Evolutionary conservation across 2,888 invertebrate species (phyloP), one percentile per base, ranked within the genome.

Genomic region (Alitta virens): DNA sequence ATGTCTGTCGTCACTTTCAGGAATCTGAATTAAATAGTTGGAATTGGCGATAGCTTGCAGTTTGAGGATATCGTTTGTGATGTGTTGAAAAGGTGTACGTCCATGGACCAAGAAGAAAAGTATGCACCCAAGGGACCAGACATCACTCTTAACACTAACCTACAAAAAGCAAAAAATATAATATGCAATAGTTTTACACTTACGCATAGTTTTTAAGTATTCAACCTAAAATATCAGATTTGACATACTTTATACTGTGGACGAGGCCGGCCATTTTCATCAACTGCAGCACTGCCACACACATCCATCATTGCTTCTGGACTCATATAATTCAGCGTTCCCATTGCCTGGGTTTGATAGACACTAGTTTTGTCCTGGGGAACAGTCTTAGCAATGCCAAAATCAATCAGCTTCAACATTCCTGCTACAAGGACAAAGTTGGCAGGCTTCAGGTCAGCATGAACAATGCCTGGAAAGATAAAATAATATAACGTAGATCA

Each of bases 121-220:
- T 76, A 98, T 98, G 80, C 96, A 97, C 24, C 98, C 98, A 70
- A 98, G 85, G 0, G 96, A 95, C 98, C 98, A 98, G 57, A 98
- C 93, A 83, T 98, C 97, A 50, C 95, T 92, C 77, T 92, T 94
- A 70, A 88, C 91, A 67, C 91, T 90, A 71, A 95, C 90, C 92
- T 94, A 71, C 42, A 49, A 52, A 52, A 23, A 23, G 23, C 12
- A 23, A 52, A 52, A 46, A n/a, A 5, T 9, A 46, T 46, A 16
- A 9, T 46, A 16, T 46, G n/a, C 3, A n/a, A 5, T 21, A 46
- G 21, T 40, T 40, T 12, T 16, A 12, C 16, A 9, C 40, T 40
- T n/a, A n/a, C n/a, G n/a, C n/a, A n/a, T n/a, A n/a, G n/a, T n/a
- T n/a, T n/a, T n/a, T n/a, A n/a, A n/a, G n/a, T n/a, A n/a, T n/a